phyloP scores from a whole-genome alignment of 2,888 invertebrate genomes.

The Sinotaia quadrata region DNA sequence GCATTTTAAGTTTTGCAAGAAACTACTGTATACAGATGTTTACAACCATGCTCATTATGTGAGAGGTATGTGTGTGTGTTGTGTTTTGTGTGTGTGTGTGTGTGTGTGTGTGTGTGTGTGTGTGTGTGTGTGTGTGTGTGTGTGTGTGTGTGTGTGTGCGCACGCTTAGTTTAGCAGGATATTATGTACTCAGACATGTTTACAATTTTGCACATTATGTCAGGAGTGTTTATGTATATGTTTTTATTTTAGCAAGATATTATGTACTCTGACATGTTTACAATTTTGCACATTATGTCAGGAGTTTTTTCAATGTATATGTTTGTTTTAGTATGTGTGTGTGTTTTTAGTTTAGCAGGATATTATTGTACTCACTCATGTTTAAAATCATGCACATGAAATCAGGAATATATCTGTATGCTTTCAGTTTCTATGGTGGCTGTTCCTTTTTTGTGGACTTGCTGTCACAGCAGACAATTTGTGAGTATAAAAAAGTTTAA shows the following conservation, averaged over 20 bases:
- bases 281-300: too few species aligned
- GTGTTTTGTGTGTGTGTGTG: too few species aligned
- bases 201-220: too few species aligned
- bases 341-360: neutral
- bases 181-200: too few species aligned
- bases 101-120: conserved; percentile 1
- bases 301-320: too few species aligned
- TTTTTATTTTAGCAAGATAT: too few species aligned
- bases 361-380: neutral
- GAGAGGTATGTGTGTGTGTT: conserved; percentile 20
- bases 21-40: too few species aligned
- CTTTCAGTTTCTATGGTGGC: conserved; percentile 73
- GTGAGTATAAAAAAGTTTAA: conserved; percentile 74
- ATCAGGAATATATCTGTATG: neutral
- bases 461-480: conserved; percentile 77
- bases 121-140: conserved; percentile 12
- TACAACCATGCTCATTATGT: conserved; percentile 7
- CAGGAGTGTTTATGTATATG: too few species aligned
- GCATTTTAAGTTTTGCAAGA: too few species aligned
- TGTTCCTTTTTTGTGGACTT: conserved; percentile 75
- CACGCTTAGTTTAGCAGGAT: too few species aligned
- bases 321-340: neutral
- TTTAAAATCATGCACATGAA: too few species aligned
- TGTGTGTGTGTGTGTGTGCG: conserved; percentile 14
- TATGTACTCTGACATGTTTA: too few species aligned